These are phyloP conservation scores for Stramonita haemastoma DNA, from an alignment of 2,888 invertebrate genomes.

Conservation along the genomic window DNA sequence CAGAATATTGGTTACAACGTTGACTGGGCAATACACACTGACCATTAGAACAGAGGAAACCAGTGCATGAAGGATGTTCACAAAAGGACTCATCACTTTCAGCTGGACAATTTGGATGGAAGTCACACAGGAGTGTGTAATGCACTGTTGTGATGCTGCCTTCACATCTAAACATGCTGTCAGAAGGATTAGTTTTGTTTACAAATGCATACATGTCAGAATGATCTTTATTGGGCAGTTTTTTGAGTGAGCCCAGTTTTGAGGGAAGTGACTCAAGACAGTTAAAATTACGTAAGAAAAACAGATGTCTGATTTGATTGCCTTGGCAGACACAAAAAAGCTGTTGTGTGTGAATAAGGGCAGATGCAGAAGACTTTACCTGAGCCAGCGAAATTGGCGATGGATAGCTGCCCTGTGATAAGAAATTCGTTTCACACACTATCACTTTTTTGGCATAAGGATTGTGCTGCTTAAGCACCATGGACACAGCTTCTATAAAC, in stretches of 20 bases:
- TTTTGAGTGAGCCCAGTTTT: too few relatives aligned
- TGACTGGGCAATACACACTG: constrained; percentile 8
- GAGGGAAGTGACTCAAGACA: background rate
- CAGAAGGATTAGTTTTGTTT: background rate
- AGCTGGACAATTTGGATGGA: background rate
- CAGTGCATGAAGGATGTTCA: background rate
- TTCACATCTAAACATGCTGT: background rate
- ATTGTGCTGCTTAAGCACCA: too few relatives aligned
- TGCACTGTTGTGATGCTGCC: background rate
- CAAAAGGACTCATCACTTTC: constrained; percentile 7
- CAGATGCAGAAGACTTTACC: background rate
- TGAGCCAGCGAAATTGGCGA: background rate
- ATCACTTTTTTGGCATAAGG: too few relatives aligned
- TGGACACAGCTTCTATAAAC: too few relatives aligned
- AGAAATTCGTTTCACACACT: background rate
- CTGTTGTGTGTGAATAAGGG: background rate
- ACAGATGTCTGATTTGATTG: background rate
- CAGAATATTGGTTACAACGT: background rate
- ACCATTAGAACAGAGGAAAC: background rate
- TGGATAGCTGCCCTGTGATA: background rate
- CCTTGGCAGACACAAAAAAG: background rate
- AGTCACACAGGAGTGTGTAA: constrained; percentile 7
- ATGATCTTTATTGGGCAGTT: background rate
- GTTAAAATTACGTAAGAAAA: background rate
- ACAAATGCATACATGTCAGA: background rate